Base-by-base conservation (phyloP, 1,140 invertebrate species). In the Panulirus ornatus region DNA sequence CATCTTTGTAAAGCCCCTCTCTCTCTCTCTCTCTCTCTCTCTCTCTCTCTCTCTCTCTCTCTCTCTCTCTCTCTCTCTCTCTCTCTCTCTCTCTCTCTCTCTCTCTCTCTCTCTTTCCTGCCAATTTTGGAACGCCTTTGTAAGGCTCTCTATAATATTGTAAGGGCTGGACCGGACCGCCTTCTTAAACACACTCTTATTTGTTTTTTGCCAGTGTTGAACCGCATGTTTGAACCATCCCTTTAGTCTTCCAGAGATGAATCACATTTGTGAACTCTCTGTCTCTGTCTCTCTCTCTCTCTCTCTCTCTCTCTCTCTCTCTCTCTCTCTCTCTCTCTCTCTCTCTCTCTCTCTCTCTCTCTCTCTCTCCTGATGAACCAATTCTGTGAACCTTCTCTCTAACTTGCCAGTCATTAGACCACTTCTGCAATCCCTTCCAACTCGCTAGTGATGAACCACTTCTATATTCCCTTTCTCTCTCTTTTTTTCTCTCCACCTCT, bases 21-120 rank as follows among this genome's bases (percentile, higher is more conserved):
- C 71, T 75, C 71, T 75, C 71, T 75, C 71, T 75, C 71, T 75
- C 71, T 75, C 71, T 75, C 71, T 75, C 5, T 75, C 71, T 75
- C 71, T 75, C 71, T 75, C 71, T 75, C 6, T 79, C 76, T 47
- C 66, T 70, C 66, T 70, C 66, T 70, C 66, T 70, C 66, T 70
- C 66, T 70, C 66, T 70, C 66, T 70, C 66, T 70, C 76, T 44
- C 44, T 79, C 76, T n/a, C n/a, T 27, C 44, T 47, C 76, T 44
- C 76, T 79, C 40, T 79, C 38, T 44, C 75, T 79, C 40, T 79
- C 40, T 79, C 40, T 47, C 40, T 79, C 38, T 47, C 38, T 79
- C 40, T 79, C 19, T 78, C 75, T 78, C 19, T 58, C 22, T 58
- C 9, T 58, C 22, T 58, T 22, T 63, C 2, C 27, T 63, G 58